Base-by-base conservation (phyloP, 2,888 invertebrate genomes). In the Stratiomys singularior region DNA sequence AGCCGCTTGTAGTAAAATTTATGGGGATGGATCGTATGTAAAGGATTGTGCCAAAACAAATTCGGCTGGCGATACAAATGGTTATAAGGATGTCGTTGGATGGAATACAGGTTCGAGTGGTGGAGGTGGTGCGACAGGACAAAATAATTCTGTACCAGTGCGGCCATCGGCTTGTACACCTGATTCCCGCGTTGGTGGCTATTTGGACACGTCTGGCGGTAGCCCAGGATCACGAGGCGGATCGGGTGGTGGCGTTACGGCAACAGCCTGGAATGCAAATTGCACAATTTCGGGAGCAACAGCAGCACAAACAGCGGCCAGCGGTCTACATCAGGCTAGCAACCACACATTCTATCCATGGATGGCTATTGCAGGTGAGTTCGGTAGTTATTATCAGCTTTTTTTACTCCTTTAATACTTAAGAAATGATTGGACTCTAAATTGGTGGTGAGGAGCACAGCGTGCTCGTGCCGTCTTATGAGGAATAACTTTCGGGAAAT, bases 301-400 rank as follows among this genome's bases (percentile, higher is more conserved):
- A 81, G 93, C 94, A 81, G 91, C 93, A 85, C 92, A 93, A 88
- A 91, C 92, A 82, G 91, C 93, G 81, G 94, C 94, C 83, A 95
- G 94, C 86, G 93, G 95, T 82, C 95, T 96, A 88, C 96, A 96
- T 89, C 94, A 95, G 89, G 91, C 93, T 88, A 92, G 92, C 89
- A 95, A 93, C 89, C 96, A 96, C 91, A 96, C 96, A 86, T 97
- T 97, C 90, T 97, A 97, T 89, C 97, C 97, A 84, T 97, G 97
- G 97, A 97, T 97, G 97, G 96, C 96, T 89, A 96, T 97, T 91
- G 96, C 96, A 96, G 97, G 97, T 96, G 89, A 93, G 95, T 37
- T 37, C 3, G 9, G 5, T 37, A 37, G 3, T 37, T 37, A 3
- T 37, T 37, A 37, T n/a, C n/a, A n/a, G n/a, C n/a, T n/a, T n/a